Evolutionary conservation across 2,888 invertebrate species (phyloP), one percentile per base, ranked within the genome.

Genomic region (Parasteatoda lunata): DNA sequence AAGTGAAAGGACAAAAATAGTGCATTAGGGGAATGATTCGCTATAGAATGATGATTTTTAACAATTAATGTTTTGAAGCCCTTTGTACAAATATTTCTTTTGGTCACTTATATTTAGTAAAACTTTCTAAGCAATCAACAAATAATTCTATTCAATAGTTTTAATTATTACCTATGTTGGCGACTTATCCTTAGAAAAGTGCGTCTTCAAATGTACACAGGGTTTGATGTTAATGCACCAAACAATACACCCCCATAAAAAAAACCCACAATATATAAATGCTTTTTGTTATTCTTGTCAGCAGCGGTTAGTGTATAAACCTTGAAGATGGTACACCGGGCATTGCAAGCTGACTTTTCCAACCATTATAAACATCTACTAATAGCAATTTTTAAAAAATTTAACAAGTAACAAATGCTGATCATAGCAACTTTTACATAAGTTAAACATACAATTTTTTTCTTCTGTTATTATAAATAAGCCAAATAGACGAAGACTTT

Each of bases 391-490:
- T 66, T 78, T 69, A 71, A 72, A 84, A 86, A 86, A 75, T 86
- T 71, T 80, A 87, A 87, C 86, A 87, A 87, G 82, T 87, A 82
- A 87, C 77, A 82, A 87, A 87, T 82, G 73, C 77, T 68, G 77
- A 77, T 82, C 77, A 71, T 77, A 73, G 65, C 66, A 77, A 73
- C 54, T 69, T 71, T 77, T 71, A 52, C 47, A 30, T 71, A 68
- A 69, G 64, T 48, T 66, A 79, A 59, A 59, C 59, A 13, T n/a
- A 59, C 59, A 30, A 30, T 30, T 30, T 30, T 30, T 30, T 30
- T 30, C n/a, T 30, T 2, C 30, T 30, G 30, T 30, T 30, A 30
- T 51, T 78, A 70, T 48, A 78, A 71, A 78, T 69, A 77, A 77
- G 59, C 75, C 66, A 11, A 78, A 73, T 78, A 64, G 49, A 64